Evolutionary conservation across 2,888 invertebrate species (phyloP).

Genomic region (Xylocampa areola): DNA sequence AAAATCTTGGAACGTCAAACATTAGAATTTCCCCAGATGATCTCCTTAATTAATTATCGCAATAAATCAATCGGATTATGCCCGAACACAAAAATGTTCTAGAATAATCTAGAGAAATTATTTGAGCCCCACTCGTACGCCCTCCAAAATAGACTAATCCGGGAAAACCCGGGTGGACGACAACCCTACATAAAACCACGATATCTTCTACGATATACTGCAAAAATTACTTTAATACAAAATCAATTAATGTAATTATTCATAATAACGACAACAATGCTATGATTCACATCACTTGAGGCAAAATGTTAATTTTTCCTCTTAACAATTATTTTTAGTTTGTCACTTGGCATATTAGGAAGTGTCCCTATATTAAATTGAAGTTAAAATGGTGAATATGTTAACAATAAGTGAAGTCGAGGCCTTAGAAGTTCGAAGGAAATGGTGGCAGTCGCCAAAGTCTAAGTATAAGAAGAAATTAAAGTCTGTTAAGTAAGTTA

Average conservation of each 20-base stretch:
- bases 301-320: slow-evolving; percentile 47
- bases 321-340: slow-evolving; percentile 49
- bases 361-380: slow-evolving; percentile 23
- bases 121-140: no score
- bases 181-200: no score
- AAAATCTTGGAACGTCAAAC: no score
- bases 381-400: slow-evolving; percentile 64
- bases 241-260: slow-evolving; percentile 1
- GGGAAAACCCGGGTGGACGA: no score
- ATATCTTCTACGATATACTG: no score
- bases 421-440: slow-evolving; percentile 73
- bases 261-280: no score
- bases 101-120: no score
- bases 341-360: slow-evolving; percentile 19
- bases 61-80: no score
- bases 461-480: slow-evolving; percentile 69
- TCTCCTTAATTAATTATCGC: no score
- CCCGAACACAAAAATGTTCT: no score
- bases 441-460: slow-evolving; percentile 82
- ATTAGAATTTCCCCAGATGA: no score
- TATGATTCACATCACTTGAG: slow-evolving; percentile 33
- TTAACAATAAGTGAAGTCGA: slow-evolving; percentile 71
- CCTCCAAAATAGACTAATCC: no score
- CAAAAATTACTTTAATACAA: slow-evolving; percentile 7
- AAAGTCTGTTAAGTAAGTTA: slow-evolving; percentile 67